Conservation (phyloP, 2,888 invertebrate genomes). For the Cerastis rubricosa region DNA sequence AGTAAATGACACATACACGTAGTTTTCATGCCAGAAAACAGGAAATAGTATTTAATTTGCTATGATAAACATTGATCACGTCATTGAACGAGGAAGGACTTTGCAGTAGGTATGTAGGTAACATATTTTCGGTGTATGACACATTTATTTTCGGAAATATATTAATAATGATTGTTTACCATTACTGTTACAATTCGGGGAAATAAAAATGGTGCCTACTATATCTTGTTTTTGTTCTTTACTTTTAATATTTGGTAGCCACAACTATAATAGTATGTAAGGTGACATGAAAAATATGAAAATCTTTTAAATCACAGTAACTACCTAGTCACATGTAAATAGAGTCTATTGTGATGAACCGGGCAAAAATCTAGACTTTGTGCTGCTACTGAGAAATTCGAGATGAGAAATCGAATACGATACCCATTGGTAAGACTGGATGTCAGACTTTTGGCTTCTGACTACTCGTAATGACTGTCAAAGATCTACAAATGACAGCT, state of each 20-base stretch:
- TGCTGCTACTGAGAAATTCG: neutral
- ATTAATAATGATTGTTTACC: neutral
- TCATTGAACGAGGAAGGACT: slow-evolving; percentile 8
- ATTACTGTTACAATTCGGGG: slow-evolving; percentile 1
- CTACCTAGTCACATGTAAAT: too few relatives aligned
- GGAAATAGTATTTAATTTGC: neutral
- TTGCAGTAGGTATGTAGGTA: neutral
- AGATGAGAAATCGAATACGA: neutral
- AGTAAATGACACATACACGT: neutral
- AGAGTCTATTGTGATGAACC: neutral
- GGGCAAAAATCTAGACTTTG: neutral
- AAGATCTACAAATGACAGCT: too few relatives aligned
- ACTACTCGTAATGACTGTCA: too few relatives aligned
- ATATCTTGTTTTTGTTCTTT: neutral
- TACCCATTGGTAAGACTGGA: too few relatives aligned
- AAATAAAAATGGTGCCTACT: neutral
- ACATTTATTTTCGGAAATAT: slow-evolving; percentile 22
- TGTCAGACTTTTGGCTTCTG: too few relatives aligned
- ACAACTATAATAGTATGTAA: neutral
- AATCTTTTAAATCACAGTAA: too few relatives aligned
- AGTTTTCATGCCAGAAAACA: neutral
- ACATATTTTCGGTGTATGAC: neutral
- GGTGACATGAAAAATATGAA: neutral
- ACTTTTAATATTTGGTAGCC: neutral
- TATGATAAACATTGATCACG: neutral